A percentile compares a stretch with the other conserved stretches of the same genome.
These are phyloP conservation scores for Diloba caeruleocephala DNA, from an alignment of 2,888 invertebrate species.

Conservation along the genomic window DNA sequence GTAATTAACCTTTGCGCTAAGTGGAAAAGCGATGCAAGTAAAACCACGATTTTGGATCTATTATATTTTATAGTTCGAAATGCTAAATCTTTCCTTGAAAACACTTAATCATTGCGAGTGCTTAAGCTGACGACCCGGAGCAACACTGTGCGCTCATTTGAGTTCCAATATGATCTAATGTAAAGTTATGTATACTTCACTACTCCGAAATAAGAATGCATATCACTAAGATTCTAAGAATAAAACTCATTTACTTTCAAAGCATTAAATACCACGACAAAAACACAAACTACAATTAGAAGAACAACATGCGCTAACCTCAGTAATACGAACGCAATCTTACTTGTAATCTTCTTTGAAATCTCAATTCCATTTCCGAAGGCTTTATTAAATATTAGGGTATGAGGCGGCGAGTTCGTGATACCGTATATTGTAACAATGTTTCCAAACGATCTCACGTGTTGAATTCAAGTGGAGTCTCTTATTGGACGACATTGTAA, in stretches of 20 bases:
- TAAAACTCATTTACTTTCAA: slow-evolving; percentile 17
- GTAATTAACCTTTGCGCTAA: slow-evolving; percentile 31
- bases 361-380: slow-evolving; percentile 47
- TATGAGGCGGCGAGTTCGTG: slow-evolving; percentile 21
- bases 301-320: slow-evolving; percentile 32
- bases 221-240: too few relatives aligned
- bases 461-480: slow-evolving; percentile 51
- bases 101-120: too few relatives aligned
- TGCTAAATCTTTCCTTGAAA: too few relatives aligned
- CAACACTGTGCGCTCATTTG: too few relatives aligned
- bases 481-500: slow-evolving; percentile 62
- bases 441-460: slow-evolving; percentile 61
- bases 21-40: slow-evolving; percentile 14
- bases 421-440: slow-evolving; percentile 47
- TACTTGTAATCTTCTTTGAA: slow-evolving; percentile 49
- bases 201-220: too few relatives aligned
- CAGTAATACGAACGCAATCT: slow-evolving; percentile 46
- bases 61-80: too few relatives aligned
- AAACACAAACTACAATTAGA: slow-evolving; percentile 21
- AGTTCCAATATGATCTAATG: too few relatives aligned
- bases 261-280: slow-evolving; percentile 10
- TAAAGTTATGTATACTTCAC: too few relatives aligned
- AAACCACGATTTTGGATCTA: background rate
- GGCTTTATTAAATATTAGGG: slow-evolving; percentile 56
- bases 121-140: too few relatives aligned